Conservation (phyloP, 2,888 invertebrate genomes). For the Tridacna gigas region DNA sequence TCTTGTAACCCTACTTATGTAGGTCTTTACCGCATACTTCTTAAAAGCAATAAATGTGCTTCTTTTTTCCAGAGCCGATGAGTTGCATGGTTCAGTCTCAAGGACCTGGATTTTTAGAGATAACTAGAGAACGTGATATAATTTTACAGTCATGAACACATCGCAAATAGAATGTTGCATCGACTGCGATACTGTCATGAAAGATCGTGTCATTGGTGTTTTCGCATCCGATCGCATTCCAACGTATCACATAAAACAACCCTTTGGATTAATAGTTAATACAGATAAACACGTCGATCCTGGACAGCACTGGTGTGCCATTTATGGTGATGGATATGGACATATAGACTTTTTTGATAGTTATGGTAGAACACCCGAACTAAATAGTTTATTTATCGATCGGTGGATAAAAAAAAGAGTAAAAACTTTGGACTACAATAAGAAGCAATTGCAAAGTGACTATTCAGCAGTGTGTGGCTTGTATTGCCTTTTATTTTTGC, state of each 20-base stretch:
- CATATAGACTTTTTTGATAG: constrained; percentile 34
- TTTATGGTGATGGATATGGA: constrained; percentile 14
- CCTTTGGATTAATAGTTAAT: constrained; percentile 37
- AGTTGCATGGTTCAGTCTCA: constrained; percentile 53
- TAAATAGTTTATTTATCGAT: constrained; percentile 15
- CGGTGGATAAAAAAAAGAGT: constrained; percentile 14
- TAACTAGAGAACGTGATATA: constrained; percentile 43
- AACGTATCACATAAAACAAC: not conserved
- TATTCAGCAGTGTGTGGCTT: constrained; percentile 26
- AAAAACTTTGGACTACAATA: constrained; percentile 2
- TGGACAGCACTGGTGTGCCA: constrained; percentile 26
- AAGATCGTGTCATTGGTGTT: not conserved
- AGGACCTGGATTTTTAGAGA: constrained; percentile 47
- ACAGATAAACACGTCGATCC: constrained; percentile 20
- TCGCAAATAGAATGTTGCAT: too few species aligned
- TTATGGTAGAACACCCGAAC: constrained; percentile 8
- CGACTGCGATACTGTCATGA: constrained; percentile 30
- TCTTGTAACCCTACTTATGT: not conserved
- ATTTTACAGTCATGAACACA: constrained; percentile 34
- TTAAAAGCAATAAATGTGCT: not conserved
- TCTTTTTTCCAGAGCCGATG: constrained; percentile 48
- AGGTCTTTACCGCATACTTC: not conserved
- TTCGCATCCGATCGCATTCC: not conserved
- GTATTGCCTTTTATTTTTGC: constrained; percentile 30
- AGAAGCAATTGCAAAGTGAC: constrained; percentile 23